These are phyloP conservation scores for Campylomormyrus tamandua DNA, from an alignment of 2,113 vertebrate species.

Conservation along the genomic window DNA sequence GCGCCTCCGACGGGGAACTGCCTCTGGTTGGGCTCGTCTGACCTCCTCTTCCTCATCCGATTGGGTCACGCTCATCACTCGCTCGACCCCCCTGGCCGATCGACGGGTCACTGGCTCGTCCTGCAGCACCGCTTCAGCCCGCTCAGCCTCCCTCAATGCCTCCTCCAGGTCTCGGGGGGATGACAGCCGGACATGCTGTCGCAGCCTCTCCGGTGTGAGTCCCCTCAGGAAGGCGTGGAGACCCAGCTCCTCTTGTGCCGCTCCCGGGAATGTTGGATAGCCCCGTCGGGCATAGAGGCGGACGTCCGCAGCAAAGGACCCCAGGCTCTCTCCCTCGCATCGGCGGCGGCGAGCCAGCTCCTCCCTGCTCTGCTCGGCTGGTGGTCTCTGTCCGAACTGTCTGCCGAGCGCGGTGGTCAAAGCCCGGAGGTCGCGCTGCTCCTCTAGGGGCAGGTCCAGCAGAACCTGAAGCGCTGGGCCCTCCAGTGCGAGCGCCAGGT, in stretches of 20 bases:
- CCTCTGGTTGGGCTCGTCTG: no score
- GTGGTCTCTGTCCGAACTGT: not conserved
- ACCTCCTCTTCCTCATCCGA: not conserved
- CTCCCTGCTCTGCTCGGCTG: not conserved
- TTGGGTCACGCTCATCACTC: not conserved
- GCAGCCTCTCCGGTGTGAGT: not conserved
- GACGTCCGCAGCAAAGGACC: not conserved
- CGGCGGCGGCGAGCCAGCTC: not conserved
- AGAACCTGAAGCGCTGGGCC: no score
- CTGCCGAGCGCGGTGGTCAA: not conserved
- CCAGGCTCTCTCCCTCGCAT: not conserved
- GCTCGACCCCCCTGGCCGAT: not conserved
- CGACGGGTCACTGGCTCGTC: not conserved
- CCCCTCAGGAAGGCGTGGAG: slow-evolving; percentile 13
- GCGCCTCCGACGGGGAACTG: not conserved
- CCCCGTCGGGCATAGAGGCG: not conserved
- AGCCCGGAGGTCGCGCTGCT: no score
- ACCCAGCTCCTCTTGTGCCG: not conserved
- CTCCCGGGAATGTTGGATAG: not conserved
- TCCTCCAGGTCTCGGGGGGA: not conserved
- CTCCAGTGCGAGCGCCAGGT: not conserved
- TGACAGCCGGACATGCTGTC: not conserved
- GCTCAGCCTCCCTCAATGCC: not conserved
- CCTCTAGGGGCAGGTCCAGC: no score
- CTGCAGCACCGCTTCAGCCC: not conserved